A percentile compares a stretch with the other conserved stretches of the same genome.
These are phyloP conservation scores for Chironomus tentans DNA, from an alignment of 2,888 invertebrate species.

Conservation along the genomic window DNA sequence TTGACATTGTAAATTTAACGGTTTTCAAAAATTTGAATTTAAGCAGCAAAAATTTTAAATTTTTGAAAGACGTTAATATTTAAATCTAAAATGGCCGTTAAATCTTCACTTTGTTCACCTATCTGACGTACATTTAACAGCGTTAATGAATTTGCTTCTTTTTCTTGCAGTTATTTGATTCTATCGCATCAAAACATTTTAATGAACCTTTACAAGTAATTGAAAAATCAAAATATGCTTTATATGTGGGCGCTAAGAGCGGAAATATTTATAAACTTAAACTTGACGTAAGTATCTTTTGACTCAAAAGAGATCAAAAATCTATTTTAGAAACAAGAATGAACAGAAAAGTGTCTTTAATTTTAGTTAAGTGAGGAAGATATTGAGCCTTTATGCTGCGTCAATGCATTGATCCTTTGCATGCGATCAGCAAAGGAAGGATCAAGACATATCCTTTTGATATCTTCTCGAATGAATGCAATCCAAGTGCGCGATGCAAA, in stretches of 20 bases:
- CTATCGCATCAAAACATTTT: slow-evolving; percentile 33
- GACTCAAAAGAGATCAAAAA: no score
- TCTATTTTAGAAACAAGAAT: not conserved
- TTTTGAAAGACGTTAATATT: no score
- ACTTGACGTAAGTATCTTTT: slow-evolving; percentile 47
- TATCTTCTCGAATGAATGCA: slow-evolving; percentile 59
- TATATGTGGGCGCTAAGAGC: slow-evolving; percentile 63
- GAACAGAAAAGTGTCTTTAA: no score
- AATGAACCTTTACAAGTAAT: slow-evolving; percentile 59
- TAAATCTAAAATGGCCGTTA: no score
- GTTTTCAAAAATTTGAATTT: no score
- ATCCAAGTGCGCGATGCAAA: slow-evolving; percentile 64
- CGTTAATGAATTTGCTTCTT: no score
- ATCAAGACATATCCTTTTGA: slow-evolving; percentile 53
- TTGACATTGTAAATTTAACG: no score
- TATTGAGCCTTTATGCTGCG: slow-evolving; percentile 49
- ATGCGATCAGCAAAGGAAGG: slow-evolving; percentile 66
- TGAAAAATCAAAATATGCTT: slow-evolving; percentile 60
- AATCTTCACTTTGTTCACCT: no score
- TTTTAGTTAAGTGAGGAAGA: slow-evolving; percentile 4
- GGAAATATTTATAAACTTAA: slow-evolving; percentile 62
- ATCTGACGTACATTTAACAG: no score
- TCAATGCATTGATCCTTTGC: slow-evolving; percentile 57
- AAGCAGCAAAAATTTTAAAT: no score
- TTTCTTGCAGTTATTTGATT: slow-evolving; percentile 31